Base-by-base conservation (phyloP, 2,888 invertebrate genomes). In the Harpagoxenus sublaevis region DNA sequence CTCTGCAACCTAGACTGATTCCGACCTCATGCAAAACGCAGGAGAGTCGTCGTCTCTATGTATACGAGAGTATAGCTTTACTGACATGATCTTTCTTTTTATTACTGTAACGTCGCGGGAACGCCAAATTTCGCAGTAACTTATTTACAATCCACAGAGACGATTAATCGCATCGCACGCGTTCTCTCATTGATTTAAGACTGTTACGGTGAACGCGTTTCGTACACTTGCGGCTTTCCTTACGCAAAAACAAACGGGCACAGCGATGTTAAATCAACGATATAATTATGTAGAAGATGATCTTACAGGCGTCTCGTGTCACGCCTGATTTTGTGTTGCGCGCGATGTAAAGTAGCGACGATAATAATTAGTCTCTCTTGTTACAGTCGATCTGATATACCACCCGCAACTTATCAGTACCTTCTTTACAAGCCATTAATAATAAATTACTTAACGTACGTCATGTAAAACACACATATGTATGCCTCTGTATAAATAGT, bases 401-500 rank as follows among this genome's bases (percentile, higher is more conserved):
- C 53, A 84, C 42, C 63, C 63, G 62, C 78, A 86, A 87, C 82
- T 73, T 81, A 84, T 42, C 87, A 85, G 79, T 81, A 45, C 57
- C 78, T 55, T 55, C 68, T 86, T 87, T 88, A 85, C 70, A 90
- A 81, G 81, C 53, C 84, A 74, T 85, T 86, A 85, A 71, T 86
- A 83, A 90, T 92, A 91, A 92, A 84, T 92, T 88, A 89, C 86
- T 88, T 89, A 88, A 70, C 70, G 60, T 84, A 86, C 71, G 74
- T 88, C 84, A 86, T 92, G 91, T 86, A 92, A 92, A 92, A 91
- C 90, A 91, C 86, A 74, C 75, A 74, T 60, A 60, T n/a, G 23
- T 60, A 57, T 42, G 48, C n/a, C 84, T 87, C 89, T 83, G 77
- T 87, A 88, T 92, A 92, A 89, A 91, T 91, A 90, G 75, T 71